Base-by-base conservation (phyloP, 2,888 invertebrate species). In the Zootermopsis nevadensis region DNA sequence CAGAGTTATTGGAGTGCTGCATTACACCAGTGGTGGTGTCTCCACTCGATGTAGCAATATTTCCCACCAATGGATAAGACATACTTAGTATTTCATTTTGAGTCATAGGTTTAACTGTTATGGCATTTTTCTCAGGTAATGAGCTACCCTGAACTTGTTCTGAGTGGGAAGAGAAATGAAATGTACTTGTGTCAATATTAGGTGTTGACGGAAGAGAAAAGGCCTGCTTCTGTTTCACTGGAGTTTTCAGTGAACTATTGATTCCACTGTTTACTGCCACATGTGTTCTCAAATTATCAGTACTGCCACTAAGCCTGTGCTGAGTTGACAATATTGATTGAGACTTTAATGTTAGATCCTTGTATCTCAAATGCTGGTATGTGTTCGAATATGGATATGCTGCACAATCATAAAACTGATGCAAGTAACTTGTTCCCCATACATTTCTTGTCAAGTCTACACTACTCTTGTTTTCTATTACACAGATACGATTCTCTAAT, bases 401-500 rank as follows among this genome's bases (percentile, higher is more conserved):
- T 60, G 82, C 74, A 81, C 48, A 74, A 76, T 82, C 82, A 77
- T 60, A n/a, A 22, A 38, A 53, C 22, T 81, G 72, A 69, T 81
- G 27, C 31, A 74, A 7, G 2, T 22, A 55, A 30, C 60, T 69
- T 60, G n/a, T 27, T 82, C 55, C 55, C 27, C 55, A 74, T 22
- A 60, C 24, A 31, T 55, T 80, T 24, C n/a, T 42, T 38, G 35
- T 22, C 35, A 48, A 35, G 53, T 87, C 88, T 55, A 88, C 84
- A 81, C 87, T 88, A 72, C 89, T 88, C 80, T 89, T 89, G 42
- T 88, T 89, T 87, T 92, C 92, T 48, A 92, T 92, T 4, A 89
- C 88, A 81, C 88, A 89, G 42, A 93, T 88, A 79, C 92, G 89
- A 85, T 87, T 89, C 86, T 92, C 91, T 77, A 93, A 90, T 77